Conservation (phyloP, 1,140 invertebrate species). For the Mercenaria mercenaria region DNA sequence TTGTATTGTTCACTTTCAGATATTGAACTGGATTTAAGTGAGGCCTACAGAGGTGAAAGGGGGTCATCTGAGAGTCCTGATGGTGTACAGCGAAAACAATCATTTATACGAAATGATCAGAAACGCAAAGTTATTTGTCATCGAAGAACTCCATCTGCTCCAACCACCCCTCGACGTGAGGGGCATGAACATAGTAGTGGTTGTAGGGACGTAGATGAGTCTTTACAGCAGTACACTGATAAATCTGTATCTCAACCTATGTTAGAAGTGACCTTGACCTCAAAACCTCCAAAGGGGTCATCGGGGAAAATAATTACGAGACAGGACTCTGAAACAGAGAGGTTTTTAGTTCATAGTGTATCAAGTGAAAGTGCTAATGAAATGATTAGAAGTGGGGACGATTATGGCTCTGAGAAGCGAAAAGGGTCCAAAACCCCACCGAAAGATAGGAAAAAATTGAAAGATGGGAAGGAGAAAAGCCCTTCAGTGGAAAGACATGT, state of each 20-base stretch:
- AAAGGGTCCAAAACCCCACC: constrained; percentile 73
- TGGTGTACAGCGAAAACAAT: constrained; percentile 70
- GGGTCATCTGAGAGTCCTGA: constrained; percentile 44
- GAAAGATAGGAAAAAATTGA: constrained; percentile 72
- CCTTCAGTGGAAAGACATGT: constrained; percentile 46
- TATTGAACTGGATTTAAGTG: constrained; percentile 43
- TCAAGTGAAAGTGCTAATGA: constrained; percentile 51
- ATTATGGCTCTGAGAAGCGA: constrained; percentile 60
- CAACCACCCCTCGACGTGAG: constrained; percentile 75
- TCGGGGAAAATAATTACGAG: constrained; percentile 2
- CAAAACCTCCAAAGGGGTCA: constrained; percentile 52
- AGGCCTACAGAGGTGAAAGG: background rate
- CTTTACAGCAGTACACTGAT: constrained; percentile 37
- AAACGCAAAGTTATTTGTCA: constrained; percentile 77
- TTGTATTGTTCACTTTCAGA: too few species aligned
- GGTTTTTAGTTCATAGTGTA: constrained; percentile 44
- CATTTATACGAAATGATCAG: constrained; percentile 80
- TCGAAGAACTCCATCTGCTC: constrained; percentile 79
- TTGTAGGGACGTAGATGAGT: constrained; percentile 63
- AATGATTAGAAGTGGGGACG: constrained; percentile 55
- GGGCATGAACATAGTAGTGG: constrained; percentile 34
- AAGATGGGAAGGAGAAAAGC: constrained; percentile 61
- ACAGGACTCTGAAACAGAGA: constrained; percentile 48
- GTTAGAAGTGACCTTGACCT: constrained; percentile 55
- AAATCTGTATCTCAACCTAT: constrained; percentile 66